Base-by-base conservation (phyloP, 2,888 invertebrate genomes). In the Erannis defoliaria region DNA sequence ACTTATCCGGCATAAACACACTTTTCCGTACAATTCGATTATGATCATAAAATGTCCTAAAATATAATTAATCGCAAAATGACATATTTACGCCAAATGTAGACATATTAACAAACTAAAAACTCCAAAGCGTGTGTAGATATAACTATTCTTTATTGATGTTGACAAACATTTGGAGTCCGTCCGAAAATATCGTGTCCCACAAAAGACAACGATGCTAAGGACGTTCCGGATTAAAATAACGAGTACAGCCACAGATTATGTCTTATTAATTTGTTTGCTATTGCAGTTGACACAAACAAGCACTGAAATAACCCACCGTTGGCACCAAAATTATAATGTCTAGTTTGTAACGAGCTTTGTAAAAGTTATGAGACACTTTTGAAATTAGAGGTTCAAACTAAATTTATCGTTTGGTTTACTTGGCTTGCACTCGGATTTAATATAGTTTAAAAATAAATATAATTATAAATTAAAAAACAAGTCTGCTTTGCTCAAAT, bases 311-410 rank as follows among this genome's bases (percentile, higher is more conserved):
- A 70, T 67, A 67, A 60, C 57, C 4, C 42, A 12, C 23, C 46
- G 51, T 55, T 67, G 70, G 70, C 70, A 67, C 38, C 57, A 49
- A 49, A 55, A 65, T 67, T 64, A 53, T 53, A 46, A 46, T 54
- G 26, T 53, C 56, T 54, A 21, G 49, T 46, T 38, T 54, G 33
- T 54, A 45, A 54, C 26, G n/a, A 35, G 19, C 35, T 26, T 48
- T 23, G 26, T 19, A 6, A 49, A 38, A 26, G 19, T 37, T 46
- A 43, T 3, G 37, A 26, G 33, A 33, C 43, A 45, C 12, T 51
- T 35, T 35, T 51, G 26, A 18, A 12, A 43, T 50, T 46, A 50
- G 19, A 42, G 21, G 10, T 29, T n/a, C 18, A 31, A 35, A 26
- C 29, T 0, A 12, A 29, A 18, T 19, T 12, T n/a, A n/a, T n/a